These are phyloP conservation scores for Acanthosepion lycidas DNA, from an alignment of 2,888 invertebrate species.

Conservation along the genomic window DNA sequence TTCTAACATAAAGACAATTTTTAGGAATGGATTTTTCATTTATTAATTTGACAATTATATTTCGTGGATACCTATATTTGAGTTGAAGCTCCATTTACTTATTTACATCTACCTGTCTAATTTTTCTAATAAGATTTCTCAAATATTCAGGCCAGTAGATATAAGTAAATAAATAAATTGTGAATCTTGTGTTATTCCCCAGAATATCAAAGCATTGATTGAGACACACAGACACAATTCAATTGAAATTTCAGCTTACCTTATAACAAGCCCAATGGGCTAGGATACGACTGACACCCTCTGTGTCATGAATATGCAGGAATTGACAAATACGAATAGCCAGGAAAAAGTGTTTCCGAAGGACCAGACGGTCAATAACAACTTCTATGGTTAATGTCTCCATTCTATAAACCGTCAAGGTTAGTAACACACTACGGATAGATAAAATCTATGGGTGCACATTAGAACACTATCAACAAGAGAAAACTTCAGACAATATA, in stretches of 20 bases:
- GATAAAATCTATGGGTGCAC: not conserved
- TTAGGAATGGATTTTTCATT: no score
- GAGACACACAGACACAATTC: not conserved
- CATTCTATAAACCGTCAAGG: constrained; percentile 61
- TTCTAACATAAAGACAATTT: no score
- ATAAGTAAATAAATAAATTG: no score
- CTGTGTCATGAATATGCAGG: constrained; percentile 85
- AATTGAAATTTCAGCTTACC: constrained; percentile 77
- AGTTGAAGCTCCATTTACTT: no score
- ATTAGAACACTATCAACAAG: not conserved
- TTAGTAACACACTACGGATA: not conserved
- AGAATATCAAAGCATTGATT: no score
- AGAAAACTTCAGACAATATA: no score
- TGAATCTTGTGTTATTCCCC: no score
- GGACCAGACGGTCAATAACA: constrained; percentile 89
- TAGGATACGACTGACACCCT: constrained; percentile 88
- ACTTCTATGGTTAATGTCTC: constrained; percentile 81
- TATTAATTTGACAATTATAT: no score
- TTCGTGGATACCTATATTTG: no score
- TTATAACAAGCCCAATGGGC: constrained; percentile 98
- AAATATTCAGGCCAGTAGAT: no score
- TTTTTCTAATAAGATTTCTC: no score
- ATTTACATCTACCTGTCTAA: no score
- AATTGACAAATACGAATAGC: constrained; percentile 92
- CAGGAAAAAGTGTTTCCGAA: constrained; percentile 89